Conservation (phyloP, 2,797 vertebrate genomes). For the Ptychadena robeensis region DNA sequence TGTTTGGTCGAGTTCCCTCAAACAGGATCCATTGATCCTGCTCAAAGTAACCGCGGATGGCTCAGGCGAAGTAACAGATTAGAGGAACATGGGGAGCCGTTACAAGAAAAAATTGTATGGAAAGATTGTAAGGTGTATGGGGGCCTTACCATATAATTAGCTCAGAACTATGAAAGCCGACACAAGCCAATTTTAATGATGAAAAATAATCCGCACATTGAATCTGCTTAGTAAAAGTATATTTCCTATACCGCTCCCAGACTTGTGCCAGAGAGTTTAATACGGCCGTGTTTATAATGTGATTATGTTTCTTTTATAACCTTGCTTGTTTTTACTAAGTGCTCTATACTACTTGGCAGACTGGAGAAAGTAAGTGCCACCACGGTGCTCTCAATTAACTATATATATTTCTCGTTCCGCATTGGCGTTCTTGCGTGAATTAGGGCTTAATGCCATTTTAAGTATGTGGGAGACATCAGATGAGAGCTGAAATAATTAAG, state of each 20-base stretch:
- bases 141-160: neutral
- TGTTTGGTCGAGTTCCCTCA: too few relatives aligned
- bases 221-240: neutral
- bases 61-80: too few relatives aligned
- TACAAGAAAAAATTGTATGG: too few relatives aligned
- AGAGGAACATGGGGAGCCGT: too few relatives aligned
- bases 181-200: neutral
- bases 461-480: conserved; percentile 29
- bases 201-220: neutral
- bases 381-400: neutral
- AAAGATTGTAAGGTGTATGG: too few relatives aligned
- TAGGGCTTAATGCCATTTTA: conserved; percentile 43
- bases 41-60: too few relatives aligned
- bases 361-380: neutral
- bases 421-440: conserved; percentile 10
- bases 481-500: neutral
- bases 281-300: neutral
- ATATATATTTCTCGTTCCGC: neutral
- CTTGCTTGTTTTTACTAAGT: neutral
- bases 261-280: neutral
- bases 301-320: neutral
- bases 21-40: too few relatives aligned
- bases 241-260: neutral
- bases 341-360: neutral
- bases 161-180: neutral